Conservation (phyloP, 2,888 invertebrate species). For the Opisthograptis luteolata region DNA sequence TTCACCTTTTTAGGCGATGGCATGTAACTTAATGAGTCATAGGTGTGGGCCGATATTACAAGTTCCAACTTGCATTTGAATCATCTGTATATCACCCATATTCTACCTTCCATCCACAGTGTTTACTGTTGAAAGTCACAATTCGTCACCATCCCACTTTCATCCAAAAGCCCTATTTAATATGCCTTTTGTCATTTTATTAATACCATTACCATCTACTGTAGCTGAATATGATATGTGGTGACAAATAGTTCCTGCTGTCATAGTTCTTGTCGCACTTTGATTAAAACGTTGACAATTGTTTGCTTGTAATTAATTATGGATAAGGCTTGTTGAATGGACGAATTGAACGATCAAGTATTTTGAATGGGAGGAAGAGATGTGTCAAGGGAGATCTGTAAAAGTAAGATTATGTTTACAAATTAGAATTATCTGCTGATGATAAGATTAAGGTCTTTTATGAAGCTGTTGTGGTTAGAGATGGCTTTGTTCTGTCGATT, state of each 20-base stretch:
- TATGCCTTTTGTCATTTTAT: constrained; percentile 59
- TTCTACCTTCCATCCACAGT: constrained; percentile 43
- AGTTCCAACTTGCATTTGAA: background rate
- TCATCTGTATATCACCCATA: constrained; percentile 23
- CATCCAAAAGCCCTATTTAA: constrained; percentile 45
- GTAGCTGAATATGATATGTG: constrained; percentile 20
- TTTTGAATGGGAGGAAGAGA: constrained; percentile 18
- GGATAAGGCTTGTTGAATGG: constrained; percentile 18
- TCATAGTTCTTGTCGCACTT: constrained; percentile 15
- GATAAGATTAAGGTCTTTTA: no score
- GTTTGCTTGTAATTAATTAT: constrained; percentile 26
- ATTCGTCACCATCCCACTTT: constrained; percentile 59
- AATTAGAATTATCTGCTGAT: no score
- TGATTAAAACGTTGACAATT: constrained; percentile 26
- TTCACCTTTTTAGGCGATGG: no score
- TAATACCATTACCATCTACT: constrained; percentile 61
- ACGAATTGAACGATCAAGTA: constrained; percentile 25
- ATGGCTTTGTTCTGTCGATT: no score
- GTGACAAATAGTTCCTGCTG: constrained; percentile 30
- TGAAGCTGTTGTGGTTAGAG: no score
- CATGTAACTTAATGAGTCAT: no score
- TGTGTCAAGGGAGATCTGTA: constrained; percentile 8
- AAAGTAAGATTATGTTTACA: constrained; percentile 7
- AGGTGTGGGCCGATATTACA: background rate
- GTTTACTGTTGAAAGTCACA: constrained; percentile 59